Base-by-base conservation (phyloP, 2,888 invertebrate genomes). In the Drosophila differens region DNA sequence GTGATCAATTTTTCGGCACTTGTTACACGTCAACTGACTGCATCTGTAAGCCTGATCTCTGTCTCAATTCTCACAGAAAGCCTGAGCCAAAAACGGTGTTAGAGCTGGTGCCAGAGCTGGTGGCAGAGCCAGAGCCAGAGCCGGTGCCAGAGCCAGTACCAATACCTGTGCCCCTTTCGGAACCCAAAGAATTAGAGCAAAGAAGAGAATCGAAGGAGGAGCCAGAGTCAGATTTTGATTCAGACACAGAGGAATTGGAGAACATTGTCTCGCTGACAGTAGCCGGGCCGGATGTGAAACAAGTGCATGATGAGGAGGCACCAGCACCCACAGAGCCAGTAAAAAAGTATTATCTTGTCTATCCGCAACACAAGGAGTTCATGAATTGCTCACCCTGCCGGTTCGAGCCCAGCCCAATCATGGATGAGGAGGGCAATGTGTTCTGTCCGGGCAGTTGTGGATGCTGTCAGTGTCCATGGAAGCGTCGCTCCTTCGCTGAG, bases 381-480 rank as follows among this genome's bases (percentile, higher is more conserved):
- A 55, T 66, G 0, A 81, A 89, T n/a, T 92, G 92, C 41, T 78
- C 84, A 3, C 83, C 84, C 0, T 93, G 92, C 32, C 85, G 84
- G 5, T 92, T 70, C 52, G 71, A 82, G 0, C 91, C 89, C 0
- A 93, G 92, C 70, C 92, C 93, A 3, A 68, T 92, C 3, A 85
- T 90, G 64, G 90, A 92, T 60, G 77, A 83, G 14, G 81, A 84
- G 0, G 85, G 88, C 4, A 82, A 80, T 12, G 82, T 91, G 1
- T 87, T 92, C 49, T 92, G 93, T 61, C 92, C 93, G 0, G 85
- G 83, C 28, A 85, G 90, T 30, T 93, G 93, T 32, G 92, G 91
- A 4, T 93, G 93, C 58, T 93, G 91, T 39, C 74, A 84, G 44
- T 93, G 93, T 47, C 82, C 92, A 0, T 93, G 92, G 92, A 83